phyloP scores from a whole-genome alignment of 2,797 vertebrate genomes.

The Brachyalestes nurse region DNA sequence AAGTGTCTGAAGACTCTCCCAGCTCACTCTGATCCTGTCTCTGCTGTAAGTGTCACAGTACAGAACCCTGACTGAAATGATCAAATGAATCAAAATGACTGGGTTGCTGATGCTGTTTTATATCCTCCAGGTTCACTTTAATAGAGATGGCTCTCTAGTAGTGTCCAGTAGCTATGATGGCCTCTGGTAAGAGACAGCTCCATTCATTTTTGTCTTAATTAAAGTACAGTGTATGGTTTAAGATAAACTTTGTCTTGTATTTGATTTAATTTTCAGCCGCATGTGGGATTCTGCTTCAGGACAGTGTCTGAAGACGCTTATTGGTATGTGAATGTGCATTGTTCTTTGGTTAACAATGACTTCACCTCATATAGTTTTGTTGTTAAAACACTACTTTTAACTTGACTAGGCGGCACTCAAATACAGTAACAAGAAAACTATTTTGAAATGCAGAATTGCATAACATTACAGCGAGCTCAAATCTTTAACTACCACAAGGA shows the following conservation, averaged over 20 bases:
- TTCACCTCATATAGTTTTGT: too few species aligned
- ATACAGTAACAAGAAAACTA: too few species aligned
- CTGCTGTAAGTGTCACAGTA: conserved; percentile 82
- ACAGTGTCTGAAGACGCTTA: conserved; percentile 96
- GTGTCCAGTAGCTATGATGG: conserved; percentile 98
- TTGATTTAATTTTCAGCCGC: conserved; percentile 76
- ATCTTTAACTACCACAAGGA: too few species aligned
- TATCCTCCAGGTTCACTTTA: conserved; percentile 90
- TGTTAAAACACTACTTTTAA: too few species aligned
- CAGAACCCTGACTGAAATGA: not conserved
- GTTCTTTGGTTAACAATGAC: not conserved
- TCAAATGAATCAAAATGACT: not conserved
- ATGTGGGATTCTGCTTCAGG: conserved; percentile 98
- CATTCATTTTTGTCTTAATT: not conserved
- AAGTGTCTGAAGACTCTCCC: conserved; percentile 98
- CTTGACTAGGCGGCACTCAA: too few species aligned
- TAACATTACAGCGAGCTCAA: too few species aligned
- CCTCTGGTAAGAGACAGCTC: conserved; percentile 83
- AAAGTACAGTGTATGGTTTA: not conserved
- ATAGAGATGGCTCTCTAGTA: conserved; percentile 95
- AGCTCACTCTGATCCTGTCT: conserved; percentile 95
- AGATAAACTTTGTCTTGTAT: not conserved
- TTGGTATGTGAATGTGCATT: conserved; percentile 79
- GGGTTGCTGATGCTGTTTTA: not conserved
- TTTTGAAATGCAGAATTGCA: too few species aligned